These are phyloP conservation scores for Eupeodes latifasciatus DNA, from an alignment of 2,888 invertebrate species.

Conservation along the genomic window DNA sequence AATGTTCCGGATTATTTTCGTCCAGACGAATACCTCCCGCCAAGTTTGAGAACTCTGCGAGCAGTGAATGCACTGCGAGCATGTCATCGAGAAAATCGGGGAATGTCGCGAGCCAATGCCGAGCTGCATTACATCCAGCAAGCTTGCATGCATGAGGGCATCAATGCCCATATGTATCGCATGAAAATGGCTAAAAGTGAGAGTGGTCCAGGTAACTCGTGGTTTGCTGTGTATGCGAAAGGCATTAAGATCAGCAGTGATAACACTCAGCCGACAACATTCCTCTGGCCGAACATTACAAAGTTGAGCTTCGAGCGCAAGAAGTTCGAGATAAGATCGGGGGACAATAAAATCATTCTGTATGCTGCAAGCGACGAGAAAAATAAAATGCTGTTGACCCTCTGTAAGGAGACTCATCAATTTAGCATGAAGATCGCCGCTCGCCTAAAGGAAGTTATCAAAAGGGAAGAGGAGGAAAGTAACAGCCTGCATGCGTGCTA, in stretches of 20 bases:
- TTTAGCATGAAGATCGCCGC: conserved; percentile 97
- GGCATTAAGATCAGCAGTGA: conserved; percentile 95
- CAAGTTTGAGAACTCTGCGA: conserved; percentile 86
- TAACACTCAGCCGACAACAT: conserved; percentile 90
- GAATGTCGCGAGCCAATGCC: conserved; percentile 92
- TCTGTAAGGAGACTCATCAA: conserved; percentile 97
- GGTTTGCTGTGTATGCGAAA: conserved; percentile 95
- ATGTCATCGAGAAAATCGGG: conserved; percentile 92
- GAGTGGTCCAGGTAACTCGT: conserved; percentile 90
- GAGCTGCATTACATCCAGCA: conserved; percentile 95
- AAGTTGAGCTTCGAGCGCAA: conserved; percentile 98
- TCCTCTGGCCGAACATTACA: conserved; percentile 97
- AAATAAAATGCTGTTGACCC: conserved; percentile 93
- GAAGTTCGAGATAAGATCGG: conserved; percentile 97
- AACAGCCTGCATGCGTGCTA: conserved; percentile 89
- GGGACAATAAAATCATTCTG: conserved; percentile 93
- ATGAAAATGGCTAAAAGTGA: conserved; percentile 91
- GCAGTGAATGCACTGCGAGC: conserved; percentile 86
- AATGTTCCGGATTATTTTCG: conserved; percentile 87
- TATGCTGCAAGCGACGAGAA: conserved; percentile 97
- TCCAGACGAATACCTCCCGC: conserved; percentile 93
- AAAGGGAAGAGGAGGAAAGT: conserved; percentile 93
- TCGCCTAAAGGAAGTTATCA: conserved; percentile 91
- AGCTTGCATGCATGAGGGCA: conserved; percentile 93
- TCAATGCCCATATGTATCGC: conserved; percentile 95